A percentile compares a stretch with the other conserved stretches of the same genome.
phyloP scores from a whole-genome alignment of 2,888 invertebrate genomes.

The Chromoteleia sp. region DNA sequence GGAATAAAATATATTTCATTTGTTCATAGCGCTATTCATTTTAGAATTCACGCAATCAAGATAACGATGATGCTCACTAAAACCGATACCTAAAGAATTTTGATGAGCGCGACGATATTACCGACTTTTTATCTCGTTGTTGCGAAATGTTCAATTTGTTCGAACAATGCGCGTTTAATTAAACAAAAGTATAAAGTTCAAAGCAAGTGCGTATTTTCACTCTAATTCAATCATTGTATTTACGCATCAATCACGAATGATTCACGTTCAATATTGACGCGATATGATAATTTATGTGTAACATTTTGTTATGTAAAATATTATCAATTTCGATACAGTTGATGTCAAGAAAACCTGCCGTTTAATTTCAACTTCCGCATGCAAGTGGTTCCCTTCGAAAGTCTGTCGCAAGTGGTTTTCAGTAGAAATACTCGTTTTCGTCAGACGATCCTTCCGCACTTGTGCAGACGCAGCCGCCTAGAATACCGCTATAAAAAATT shows the following conservation, averaged over 20 bases:
- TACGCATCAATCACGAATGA: neutral
- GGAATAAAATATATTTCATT: no score
- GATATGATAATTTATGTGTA: slow-evolving; percentile 39
- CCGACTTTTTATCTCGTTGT: neutral
- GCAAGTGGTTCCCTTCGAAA: slow-evolving; percentile 61
- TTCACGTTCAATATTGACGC: slow-evolving; percentile 33
- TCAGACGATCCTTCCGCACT: slow-evolving; percentile 69
- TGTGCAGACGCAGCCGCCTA: slow-evolving; percentile 68
- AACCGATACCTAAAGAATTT: neutral
- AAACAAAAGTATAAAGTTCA: neutral
- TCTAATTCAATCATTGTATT: slow-evolving; percentile 36
- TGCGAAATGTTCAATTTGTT: neutral
- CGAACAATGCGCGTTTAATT: neutral
- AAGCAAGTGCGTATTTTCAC: neutral
- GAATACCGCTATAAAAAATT: slow-evolving; percentile 73
- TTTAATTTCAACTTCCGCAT: slow-evolving; percentile 63
- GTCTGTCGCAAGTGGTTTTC: slow-evolving; percentile 63
- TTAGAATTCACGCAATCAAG: no score
- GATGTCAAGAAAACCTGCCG: slow-evolving; percentile 59
- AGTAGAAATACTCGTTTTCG: slow-evolving; percentile 69
- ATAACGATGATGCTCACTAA: no score
- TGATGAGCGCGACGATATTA: neutral
- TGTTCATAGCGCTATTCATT: no score
- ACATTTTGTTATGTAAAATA: slow-evolving; percentile 48
- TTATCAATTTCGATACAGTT: slow-evolving; percentile 61